These are phyloP conservation scores for Gobio gobio DNA, from an alignment of 2,113 vertebrate genomes.

Conservation along the genomic window DNA sequence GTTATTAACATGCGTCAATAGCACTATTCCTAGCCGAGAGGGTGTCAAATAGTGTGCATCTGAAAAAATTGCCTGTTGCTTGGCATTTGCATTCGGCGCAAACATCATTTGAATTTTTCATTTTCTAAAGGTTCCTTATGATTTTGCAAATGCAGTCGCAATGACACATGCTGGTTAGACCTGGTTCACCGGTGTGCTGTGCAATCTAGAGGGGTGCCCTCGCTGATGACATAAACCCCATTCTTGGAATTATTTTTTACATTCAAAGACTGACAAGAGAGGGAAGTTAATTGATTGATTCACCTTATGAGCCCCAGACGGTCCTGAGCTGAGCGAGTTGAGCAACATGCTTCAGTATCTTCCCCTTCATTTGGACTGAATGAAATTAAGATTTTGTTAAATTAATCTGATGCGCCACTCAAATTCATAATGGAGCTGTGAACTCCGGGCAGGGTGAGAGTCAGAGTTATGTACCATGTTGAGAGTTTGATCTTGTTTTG, in stretches of 20 bases:
- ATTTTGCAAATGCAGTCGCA: conserved; percentile 44
- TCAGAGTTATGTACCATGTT: conserved; percentile 40
- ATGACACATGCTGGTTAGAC: conserved; percentile 64
- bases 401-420: conserved; percentile 49
- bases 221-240: conserved; percentile 48
- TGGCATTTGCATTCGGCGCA: conserved; percentile 52
- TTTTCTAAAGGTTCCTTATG: conserved; percentile 44
- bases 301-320: conserved; percentile 9
- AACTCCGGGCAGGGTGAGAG: conserved; percentile 30
- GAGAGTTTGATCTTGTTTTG: conserved; percentile 47
- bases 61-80: conserved; percentile 29
- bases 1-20: conserved; percentile 20
- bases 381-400: conserved; percentile 37
- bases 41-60: conserved; percentile 42
- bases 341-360: conserved; percentile 50
- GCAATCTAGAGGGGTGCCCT: conserved; percentile 53
- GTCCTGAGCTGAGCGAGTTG: neutral
- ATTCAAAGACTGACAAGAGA: neutral
- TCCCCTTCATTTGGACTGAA: conserved; percentile 40
- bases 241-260: conserved; percentile 61
- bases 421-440: conserved; percentile 55
- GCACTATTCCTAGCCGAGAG: neutral
- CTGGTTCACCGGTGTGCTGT: conserved; percentile 63
- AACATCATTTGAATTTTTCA: conserved; percentile 54
- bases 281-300: conserved; percentile 26